These are phyloP conservation scores for Notolabrus celidotus DNA, from an alignment of 2,797 vertebrate genomes.

Conservation along the genomic window DNA sequence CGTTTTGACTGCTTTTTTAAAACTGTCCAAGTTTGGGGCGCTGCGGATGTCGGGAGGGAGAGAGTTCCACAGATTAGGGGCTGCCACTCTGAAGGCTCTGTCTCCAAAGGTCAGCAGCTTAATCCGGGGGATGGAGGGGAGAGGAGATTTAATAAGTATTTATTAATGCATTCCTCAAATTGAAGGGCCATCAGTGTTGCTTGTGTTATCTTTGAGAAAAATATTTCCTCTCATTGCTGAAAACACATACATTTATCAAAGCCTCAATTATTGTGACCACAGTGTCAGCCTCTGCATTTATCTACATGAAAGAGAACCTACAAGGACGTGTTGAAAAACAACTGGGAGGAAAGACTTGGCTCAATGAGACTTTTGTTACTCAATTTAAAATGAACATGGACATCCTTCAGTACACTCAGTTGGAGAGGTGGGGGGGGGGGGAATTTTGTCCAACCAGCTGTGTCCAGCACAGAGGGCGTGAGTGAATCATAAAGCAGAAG, in stretches of 20 bases:
- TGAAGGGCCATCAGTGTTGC: conserved; percentile 55
- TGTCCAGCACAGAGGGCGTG: conserved; percentile 5
- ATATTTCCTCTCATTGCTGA: conserved; percentile 3
- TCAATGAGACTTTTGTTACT: conserved; percentile 4
- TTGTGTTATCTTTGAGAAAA: conserved; percentile 22
- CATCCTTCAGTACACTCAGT: background rate
- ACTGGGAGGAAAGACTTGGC: background rate
- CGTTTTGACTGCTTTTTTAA: too few species aligned
- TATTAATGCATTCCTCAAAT: conserved; percentile 62
- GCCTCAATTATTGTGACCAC: conserved; percentile 11
- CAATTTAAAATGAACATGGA: conserved; percentile 26
- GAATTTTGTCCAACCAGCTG: conserved; percentile 26
- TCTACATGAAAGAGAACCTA: conserved; percentile 10
- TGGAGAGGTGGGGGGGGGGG: too few species aligned
- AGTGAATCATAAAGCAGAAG: conserved; percentile 5
- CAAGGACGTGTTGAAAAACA: background rate
- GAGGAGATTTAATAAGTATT: conserved; percentile 43
- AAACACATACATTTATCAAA: conserved; percentile 16
- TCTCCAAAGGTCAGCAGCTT: too few species aligned
- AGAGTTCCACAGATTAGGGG: too few species aligned
- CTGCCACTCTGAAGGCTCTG: too few species aligned
- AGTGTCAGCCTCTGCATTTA: conserved; percentile 7
- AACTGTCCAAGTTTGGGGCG: too few species aligned
- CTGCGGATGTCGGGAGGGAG: too few species aligned
- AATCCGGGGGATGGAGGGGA: too few species aligned